phyloP scores from a whole-genome alignment of 2,113 vertebrate species.

The Psephotus haematonotus region DNA sequence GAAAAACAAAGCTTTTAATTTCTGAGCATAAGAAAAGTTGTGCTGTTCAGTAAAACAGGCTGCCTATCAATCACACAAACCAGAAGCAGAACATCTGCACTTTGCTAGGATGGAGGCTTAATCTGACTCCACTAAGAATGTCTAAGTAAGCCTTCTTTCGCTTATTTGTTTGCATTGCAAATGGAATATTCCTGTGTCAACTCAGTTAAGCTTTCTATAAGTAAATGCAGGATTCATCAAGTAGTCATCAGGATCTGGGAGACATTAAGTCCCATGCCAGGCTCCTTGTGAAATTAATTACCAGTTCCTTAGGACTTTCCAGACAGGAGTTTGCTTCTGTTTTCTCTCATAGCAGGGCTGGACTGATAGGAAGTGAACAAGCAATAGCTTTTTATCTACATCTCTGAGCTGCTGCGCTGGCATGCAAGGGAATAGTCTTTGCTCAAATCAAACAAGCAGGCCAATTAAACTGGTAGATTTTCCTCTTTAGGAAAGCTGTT shows the following conservation, averaged over 20 bases:
- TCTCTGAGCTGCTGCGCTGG: not conserved
- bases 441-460: not conserved
- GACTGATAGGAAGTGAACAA: not conserved
- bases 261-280: not conserved
- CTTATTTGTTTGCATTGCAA: not conserved
- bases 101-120: not conserved
- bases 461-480: constrained; percentile 4
- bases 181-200: constrained; percentile 6
- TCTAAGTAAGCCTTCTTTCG: not conserved
- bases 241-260: not conserved
- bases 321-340: not conserved
- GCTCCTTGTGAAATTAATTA: not conserved
- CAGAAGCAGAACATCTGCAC: not conserved
- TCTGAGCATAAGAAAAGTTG: not conserved
- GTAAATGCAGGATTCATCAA: not conserved
- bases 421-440: not conserved
- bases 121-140: not conserved
- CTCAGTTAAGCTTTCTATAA: not conserved
- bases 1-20: not conserved
- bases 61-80: not conserved
- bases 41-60: not conserved
- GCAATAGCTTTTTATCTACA: constrained; percentile 19
- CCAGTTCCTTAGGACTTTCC: not conserved
- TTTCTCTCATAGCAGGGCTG: not conserved
- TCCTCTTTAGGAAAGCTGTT: constrained; percentile 2